phyloP scores from a whole-genome alignment of 1,140 invertebrate genomes.

The Ceratosolen fusciceps region DNA sequence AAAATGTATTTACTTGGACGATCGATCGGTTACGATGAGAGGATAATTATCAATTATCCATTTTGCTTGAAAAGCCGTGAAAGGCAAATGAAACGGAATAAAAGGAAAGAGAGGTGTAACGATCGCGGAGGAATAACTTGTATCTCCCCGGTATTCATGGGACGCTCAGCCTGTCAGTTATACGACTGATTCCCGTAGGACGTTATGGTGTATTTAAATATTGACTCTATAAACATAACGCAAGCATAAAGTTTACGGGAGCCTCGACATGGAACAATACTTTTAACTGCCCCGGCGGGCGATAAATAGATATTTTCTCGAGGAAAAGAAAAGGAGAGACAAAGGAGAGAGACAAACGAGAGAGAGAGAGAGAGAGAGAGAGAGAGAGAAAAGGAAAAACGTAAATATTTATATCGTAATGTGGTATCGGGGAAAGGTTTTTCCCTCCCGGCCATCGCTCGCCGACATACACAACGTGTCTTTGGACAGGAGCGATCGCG shows the following conservation, averaged over 20 bases:
- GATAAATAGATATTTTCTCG: slow-evolving; percentile 46
- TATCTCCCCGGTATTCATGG: slow-evolving; percentile 34
- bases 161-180: slow-evolving; percentile 40
- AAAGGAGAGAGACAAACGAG: too few relatives aligned
- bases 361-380: too few relatives aligned
- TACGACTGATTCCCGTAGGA: slow-evolving; percentile 41
- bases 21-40: slow-evolving; percentile 1
- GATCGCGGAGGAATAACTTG: slow-evolving; percentile 44
- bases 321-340: not conserved
- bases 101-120: slow-evolving; percentile 20
- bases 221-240: slow-evolving; percentile 49
- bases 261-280: slow-evolving; percentile 36
- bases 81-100: too few relatives aligned
- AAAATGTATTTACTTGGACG: too few relatives aligned
- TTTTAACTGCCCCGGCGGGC: slow-evolving; percentile 35
- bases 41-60: not conserved
- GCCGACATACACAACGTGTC: too few relatives aligned
- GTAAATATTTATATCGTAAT: slow-evolving; percentile 34
- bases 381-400: not conserved
- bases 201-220: slow-evolving; percentile 47
- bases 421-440: not conserved
- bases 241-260: slow-evolving; percentile 45
- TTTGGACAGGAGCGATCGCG: too few relatives aligned
- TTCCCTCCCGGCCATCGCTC: too few relatives aligned
- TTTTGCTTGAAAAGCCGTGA: slow-evolving; percentile 8